Evolutionary conservation across 1,140 invertebrate species (phyloP).

Genomic region (Tyrophagus putrescentiae): DNA sequence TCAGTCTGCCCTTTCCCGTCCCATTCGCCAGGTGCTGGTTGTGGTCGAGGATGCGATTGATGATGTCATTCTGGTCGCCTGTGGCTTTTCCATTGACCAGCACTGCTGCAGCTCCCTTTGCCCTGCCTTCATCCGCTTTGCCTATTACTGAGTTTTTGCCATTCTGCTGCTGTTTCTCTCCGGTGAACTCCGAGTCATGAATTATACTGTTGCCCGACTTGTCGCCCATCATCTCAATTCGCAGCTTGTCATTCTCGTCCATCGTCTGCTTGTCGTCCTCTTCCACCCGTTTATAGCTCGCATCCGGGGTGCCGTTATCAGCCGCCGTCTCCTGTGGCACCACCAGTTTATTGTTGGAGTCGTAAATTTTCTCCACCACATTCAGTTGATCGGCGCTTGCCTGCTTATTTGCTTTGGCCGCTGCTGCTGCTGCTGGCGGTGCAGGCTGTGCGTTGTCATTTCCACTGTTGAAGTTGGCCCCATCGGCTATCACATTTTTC

Average conservation of each 20-base stretch:
- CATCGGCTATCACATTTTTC: neutral
- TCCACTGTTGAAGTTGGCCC: neutral
- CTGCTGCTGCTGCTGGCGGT: neutral
- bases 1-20: neutral
- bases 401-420: neutral
- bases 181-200: constrained; percentile 15
- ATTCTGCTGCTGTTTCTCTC: too few relatives aligned
- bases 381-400: neutral
- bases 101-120: neutral
- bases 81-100: neutral
- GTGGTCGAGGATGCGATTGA: constrained; percentile 17
- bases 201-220: constrained; percentile 17
- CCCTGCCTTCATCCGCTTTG: constrained; percentile 6
- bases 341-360: constrained; percentile 18
- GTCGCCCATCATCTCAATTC: constrained; percentile 17
- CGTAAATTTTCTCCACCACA: constrained; percentile 11
- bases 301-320: constrained; percentile 17
- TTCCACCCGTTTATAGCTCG: constrained; percentile 18
- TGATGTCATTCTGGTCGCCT: constrained; percentile 9
- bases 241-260: constrained; percentile 16
- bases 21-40: constrained; percentile 10
- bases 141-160: constrained; percentile 1
- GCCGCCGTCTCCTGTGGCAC: neutral
- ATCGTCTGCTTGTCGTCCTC: constrained; percentile 16
- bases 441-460: neutral